These are phyloP conservation scores for Tetrao urogallus DNA, from an alignment of 2,113 vertebrate genomes.

Conservation along the genomic window DNA sequence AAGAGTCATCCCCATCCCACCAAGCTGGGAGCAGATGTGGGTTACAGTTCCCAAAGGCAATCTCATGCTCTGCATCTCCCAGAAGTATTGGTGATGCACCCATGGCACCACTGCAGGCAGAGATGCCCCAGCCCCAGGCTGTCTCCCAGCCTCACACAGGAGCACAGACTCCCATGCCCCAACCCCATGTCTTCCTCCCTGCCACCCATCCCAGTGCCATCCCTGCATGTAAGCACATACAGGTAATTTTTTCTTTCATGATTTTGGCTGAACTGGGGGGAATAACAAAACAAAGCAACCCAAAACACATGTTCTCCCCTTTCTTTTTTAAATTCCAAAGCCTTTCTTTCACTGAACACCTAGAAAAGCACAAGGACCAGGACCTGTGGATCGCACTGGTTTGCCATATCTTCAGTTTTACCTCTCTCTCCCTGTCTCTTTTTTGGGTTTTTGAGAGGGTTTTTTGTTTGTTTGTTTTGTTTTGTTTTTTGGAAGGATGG, in stretches of 20 bases:
- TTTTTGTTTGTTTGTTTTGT: neutral
- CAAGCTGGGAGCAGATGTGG: neutral
- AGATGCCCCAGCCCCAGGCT: neutral
- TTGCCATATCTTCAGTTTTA: neutral
- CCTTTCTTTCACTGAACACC: neutral
- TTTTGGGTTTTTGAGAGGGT: neutral
- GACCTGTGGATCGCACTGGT: neutral
- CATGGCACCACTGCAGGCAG: neutral
- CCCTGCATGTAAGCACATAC: neutral
- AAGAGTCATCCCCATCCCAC: neutral
- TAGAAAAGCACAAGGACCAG: neutral
- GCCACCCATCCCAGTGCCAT: neutral
- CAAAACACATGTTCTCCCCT: accelerated
- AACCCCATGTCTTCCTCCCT: neutral
- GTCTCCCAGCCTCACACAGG: neutral
- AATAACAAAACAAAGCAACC: neutral
- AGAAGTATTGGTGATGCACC: neutral
- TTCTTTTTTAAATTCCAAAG: neutral
- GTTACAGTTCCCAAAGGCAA: neutral
- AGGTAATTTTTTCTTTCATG: neutral
- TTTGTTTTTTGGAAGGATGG: neutral
- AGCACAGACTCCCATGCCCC: neutral
- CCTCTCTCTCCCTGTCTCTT: neutral
- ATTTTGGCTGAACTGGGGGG: neutral
- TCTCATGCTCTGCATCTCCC: neutral